Evolutionary conservation across 2,888 invertebrate species (phyloP).

Genomic region (Nezara viridula): DNA sequence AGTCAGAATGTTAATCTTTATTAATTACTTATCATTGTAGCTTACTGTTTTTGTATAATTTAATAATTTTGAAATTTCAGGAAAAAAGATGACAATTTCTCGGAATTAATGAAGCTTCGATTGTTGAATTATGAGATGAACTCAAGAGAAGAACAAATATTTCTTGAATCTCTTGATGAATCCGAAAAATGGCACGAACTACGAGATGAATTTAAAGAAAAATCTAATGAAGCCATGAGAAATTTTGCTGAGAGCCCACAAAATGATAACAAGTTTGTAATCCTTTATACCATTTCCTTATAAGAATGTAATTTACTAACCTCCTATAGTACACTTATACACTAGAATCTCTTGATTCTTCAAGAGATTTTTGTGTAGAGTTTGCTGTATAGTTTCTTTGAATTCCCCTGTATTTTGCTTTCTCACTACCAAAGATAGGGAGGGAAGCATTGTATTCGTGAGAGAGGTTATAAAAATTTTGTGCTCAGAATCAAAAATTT

Average conservation of each 20-base stretch:
- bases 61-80: neutral
- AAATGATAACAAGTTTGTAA: constrained; percentile 13
- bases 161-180: constrained; percentile 15
- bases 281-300: neutral
- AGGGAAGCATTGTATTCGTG: too few relatives aligned
- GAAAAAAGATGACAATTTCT: neutral
- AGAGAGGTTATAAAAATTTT: too few relatives aligned
- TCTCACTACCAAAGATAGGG: too few relatives aligned
- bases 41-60: neutral
- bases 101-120: neutral
- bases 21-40: neutral
- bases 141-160: constrained; percentile 17
- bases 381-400: too few relatives aligned
- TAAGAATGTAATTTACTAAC: neutral
- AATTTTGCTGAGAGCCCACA: neutral
- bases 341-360: too few relatives aligned
- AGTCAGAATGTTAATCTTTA: too few relatives aligned
- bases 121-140: constrained; percentile 10
- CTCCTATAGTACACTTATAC: too few relatives aligned
- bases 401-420: too few relatives aligned
- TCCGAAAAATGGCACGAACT: neutral
- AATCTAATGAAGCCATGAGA: constrained; percentile 29
- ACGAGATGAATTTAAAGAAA: neutral
- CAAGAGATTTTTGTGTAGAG: too few relatives aligned
- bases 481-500: too few relatives aligned